phyloP scores from a whole-genome alignment of 2,888 invertebrate genomes.

The Ligdia adustata region DNA sequence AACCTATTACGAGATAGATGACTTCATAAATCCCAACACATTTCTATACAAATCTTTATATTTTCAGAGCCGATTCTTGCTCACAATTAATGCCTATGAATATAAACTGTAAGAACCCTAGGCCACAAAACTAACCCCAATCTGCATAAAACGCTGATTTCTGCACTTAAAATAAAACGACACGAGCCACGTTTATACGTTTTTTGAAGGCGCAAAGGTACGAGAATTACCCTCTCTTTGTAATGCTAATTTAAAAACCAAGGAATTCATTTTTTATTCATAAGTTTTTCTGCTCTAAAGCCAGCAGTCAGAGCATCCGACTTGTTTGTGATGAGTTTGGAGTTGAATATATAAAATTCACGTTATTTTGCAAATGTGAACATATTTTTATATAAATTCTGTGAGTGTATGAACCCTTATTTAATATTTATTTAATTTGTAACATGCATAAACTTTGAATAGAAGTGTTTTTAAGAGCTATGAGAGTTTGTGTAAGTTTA shows the following conservation, averaged over 20 bases:
- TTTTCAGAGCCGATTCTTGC: too few species aligned
- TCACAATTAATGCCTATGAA: too few species aligned
- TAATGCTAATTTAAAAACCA: slow-evolving; percentile 83
- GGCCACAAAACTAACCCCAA: slow-evolving; percentile 22
- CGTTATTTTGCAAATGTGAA: slow-evolving; percentile 48
- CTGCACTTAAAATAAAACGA: slow-evolving; percentile 70
- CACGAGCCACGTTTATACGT: slow-evolving; percentile 71
- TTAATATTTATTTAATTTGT: slow-evolving; percentile 28
- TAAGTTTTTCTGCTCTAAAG: slow-evolving; percentile 81
- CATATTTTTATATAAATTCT: slow-evolving; percentile 41
- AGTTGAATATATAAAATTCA: slow-evolving; percentile 59
- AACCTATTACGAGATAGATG: too few species aligned
- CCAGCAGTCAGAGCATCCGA: slow-evolving; percentile 76
- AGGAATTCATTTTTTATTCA: slow-evolving; percentile 84
- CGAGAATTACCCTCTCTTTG: slow-evolving; percentile 81
- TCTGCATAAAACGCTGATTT: slow-evolving; percentile 65
- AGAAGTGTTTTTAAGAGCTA: too few species aligned
- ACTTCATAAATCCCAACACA: too few species aligned
- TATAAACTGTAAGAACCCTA: neutral
- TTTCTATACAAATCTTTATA: too few species aligned
- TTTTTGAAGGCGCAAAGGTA: slow-evolving; percentile 75
- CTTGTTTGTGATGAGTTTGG: slow-evolving; percentile 73
- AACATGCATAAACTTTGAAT: slow-evolving; percentile 14
- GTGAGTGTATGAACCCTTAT: slow-evolving; percentile 38
- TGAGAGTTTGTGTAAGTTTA: too few species aligned